Percentiles rank a stretch among this genome's conserved stretches.
Conservation (phyloP, 2,113 vertebrate genomes). For the Procavia capensis region DNA sequence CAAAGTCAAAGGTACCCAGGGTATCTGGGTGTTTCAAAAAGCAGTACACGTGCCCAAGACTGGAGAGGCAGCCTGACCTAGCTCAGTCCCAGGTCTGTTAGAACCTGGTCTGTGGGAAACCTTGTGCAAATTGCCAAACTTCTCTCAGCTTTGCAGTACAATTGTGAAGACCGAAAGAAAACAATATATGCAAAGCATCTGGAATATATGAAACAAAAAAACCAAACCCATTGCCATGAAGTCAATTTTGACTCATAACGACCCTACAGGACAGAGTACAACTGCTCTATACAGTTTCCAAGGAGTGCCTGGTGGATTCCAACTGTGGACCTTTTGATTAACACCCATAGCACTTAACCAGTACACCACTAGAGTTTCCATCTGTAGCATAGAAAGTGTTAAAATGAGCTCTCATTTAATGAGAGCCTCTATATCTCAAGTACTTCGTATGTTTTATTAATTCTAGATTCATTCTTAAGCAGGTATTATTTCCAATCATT, state of each 20-base stretch:
- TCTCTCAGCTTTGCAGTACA: background rate
- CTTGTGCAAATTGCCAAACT: background rate
- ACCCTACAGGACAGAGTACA: too few relatives aligned
- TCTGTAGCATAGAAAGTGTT: slow-evolving; percentile 2
- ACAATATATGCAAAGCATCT: background rate
- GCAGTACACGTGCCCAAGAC: background rate
- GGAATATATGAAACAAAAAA: too few relatives aligned
- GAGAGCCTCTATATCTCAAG: background rate
- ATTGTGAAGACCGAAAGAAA: slow-evolving; percentile 39
- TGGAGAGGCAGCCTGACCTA: background rate
- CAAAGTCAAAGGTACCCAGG: slow-evolving; percentile 42
- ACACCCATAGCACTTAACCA: too few relatives aligned
- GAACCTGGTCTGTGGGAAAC: background rate
- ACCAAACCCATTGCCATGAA: too few relatives aligned
- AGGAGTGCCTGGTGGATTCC: too few relatives aligned
- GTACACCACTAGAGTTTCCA: too few relatives aligned
- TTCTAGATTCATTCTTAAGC: background rate
- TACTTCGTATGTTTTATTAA: background rate
- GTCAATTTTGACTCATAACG: too few relatives aligned
- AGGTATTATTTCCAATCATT: background rate
- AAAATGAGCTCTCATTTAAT: slow-evolving; percentile 31
- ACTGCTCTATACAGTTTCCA: too few relatives aligned
- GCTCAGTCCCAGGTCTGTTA: background rate
- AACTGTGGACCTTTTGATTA: too few relatives aligned
- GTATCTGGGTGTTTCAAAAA: slow-evolving; percentile 23